phyloP scores from a whole-genome alignment of 2,113 vertebrate genomes.

The Rhinolophus ferrumequinum region DNA sequence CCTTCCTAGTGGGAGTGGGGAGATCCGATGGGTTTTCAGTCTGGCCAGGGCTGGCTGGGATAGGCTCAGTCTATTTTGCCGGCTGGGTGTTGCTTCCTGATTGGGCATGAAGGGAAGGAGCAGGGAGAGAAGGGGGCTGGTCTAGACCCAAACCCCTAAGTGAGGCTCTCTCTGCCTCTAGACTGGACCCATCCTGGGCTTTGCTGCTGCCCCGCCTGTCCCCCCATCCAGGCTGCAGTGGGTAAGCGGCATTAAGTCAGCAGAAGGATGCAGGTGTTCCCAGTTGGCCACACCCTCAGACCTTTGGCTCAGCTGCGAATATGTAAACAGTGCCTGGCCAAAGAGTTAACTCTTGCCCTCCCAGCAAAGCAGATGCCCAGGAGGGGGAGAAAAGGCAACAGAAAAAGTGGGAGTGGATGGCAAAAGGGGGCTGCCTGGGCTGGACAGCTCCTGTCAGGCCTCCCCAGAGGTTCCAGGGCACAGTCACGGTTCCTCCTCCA shows the following conservation, averaged over 20 bases:
- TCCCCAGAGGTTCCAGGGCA: background rate
- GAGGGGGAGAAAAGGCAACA: background rate
- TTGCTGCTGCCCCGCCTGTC: background rate
- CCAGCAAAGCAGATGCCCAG: fast-evolving
- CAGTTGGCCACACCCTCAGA: background rate
- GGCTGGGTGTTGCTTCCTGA: background rate
- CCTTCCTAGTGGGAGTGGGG: background rate
- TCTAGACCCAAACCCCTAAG: background rate
- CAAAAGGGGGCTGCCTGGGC: fast-evolving
- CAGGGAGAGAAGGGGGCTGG: background rate
- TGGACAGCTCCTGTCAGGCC: background rate
- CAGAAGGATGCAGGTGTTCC: background rate
- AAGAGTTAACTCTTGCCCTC: background rate
- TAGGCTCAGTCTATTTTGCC: background rate
- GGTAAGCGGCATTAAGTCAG: conserved; percentile 2
- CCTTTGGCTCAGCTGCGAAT: background rate
- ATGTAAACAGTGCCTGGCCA: background rate
- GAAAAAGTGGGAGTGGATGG: background rate
- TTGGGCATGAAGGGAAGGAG: no score
- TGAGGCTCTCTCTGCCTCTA: background rate
- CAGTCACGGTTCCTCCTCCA: background rate
- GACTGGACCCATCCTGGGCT: background rate
- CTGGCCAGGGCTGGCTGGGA: background rate
- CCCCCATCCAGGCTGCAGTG: background rate
- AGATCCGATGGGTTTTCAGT: background rate